A percentile compares a stretch with the other conserved stretches of the same genome.
These are phyloP conservation scores for Oasisia sp. DNA, from an alignment of 2,888 invertebrate genomes.

Conservation along the genomic window DNA sequence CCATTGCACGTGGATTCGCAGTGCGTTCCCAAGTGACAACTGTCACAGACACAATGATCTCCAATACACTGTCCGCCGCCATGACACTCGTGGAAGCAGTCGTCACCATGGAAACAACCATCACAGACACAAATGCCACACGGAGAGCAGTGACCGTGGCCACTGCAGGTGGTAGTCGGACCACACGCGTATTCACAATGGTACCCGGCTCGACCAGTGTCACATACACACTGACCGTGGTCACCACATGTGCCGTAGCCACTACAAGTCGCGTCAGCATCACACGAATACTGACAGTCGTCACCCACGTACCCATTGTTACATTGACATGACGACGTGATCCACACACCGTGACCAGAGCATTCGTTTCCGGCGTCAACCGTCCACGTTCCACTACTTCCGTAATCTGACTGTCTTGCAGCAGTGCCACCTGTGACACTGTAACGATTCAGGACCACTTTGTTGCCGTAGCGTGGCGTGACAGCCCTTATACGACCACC, in stretches of 20 bases:
- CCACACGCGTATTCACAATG: conserved; percentile 48
- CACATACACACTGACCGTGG: conserved; percentile 47
- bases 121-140: conserved; percentile 50
- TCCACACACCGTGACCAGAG: conserved; percentile 40
- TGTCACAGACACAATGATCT: conserved; percentile 46
- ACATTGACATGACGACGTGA: conserved; percentile 35
- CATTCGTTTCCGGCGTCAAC: conserved; percentile 40
- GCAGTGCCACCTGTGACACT: neutral
- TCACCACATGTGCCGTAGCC: conserved; percentile 46
- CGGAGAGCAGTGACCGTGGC: conserved; percentile 47
- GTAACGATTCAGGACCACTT: conserved; percentile 42
- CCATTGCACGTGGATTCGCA: conserved; percentile 51
- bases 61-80: conserved; percentile 45
- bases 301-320: conserved; percentile 46
- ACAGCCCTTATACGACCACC: conserved; percentile 49
- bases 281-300: conserved; percentile 48
- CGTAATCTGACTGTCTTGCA: neutral
- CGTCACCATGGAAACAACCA: conserved; percentile 49
- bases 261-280: conserved; percentile 44
- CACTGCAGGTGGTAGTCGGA: conserved; percentile 43
- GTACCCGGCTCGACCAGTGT: conserved; percentile 45
- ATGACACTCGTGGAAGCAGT: conserved; percentile 47
- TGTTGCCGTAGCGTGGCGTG: conserved; percentile 42
- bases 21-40: conserved; percentile 46
- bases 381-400: conserved; percentile 21